Evolutionary conservation across 2,113 vertebrate genomes (phyloP).

Genomic region (Hippocampus mohnikei): DNA sequence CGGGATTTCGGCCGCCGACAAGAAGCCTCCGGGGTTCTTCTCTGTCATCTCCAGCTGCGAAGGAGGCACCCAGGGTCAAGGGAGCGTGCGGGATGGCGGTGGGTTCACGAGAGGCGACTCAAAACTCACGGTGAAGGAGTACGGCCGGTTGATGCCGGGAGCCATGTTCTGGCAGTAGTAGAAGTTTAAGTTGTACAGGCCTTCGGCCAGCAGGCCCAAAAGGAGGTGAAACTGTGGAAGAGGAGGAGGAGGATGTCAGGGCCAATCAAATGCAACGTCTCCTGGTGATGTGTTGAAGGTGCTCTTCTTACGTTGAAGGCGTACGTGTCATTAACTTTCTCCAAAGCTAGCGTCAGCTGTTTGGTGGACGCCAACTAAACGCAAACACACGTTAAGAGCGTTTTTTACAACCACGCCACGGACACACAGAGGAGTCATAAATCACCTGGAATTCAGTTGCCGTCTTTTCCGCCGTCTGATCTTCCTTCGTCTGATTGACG

Average conservation of each 20-base stretch:
- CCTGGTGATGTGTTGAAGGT: neutral
- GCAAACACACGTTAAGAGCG: slow-evolving; percentile 13
- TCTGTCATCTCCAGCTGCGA: slow-evolving; percentile 75
- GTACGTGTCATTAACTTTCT: slow-evolving; percentile 56
- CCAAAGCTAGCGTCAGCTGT: slow-evolving; percentile 51
- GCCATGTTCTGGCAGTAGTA: slow-evolving; percentile 71
- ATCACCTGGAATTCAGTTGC: slow-evolving; percentile 22
- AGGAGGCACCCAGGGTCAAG: neutral
- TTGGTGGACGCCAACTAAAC: slow-evolving; percentile 41
- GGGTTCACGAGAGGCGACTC: neutral
- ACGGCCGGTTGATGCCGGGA: slow-evolving; percentile 8
- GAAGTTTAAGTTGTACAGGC: slow-evolving; percentile 81
- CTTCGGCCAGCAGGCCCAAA: slow-evolving; percentile 63
- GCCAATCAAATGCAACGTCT: neutral
- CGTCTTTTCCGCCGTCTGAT: neutral
- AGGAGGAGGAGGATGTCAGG: neutral
- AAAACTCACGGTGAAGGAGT: slow-evolving; percentile 71
- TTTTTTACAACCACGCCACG: neutral
- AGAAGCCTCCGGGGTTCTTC: slow-evolving; percentile 71
- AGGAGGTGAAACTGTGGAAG: slow-evolving; percentile 70
- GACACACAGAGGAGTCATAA: neutral
- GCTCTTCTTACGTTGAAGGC: slow-evolving; percentile 78
- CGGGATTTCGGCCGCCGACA: slow-evolving; percentile 79
- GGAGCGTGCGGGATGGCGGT: neutral
- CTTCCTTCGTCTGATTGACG: neutral